Conservation (phyloP, 92 coral and sea anemone genomes). For the Porites lobata region DNA sequence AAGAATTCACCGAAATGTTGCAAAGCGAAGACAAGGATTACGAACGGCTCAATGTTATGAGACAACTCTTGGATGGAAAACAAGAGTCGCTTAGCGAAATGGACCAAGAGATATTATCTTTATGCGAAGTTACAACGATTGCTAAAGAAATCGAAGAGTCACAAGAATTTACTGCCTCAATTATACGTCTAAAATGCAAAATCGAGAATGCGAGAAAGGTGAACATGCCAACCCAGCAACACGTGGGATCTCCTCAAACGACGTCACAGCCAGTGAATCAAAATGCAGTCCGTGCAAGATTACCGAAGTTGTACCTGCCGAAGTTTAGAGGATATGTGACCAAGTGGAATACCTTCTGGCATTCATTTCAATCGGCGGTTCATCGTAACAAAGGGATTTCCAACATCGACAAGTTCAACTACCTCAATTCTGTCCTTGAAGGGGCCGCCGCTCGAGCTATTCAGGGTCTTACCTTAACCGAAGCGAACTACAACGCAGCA, state of each 20-base stretch:
- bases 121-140: background rate
- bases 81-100: background rate
- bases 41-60: conserved; percentile 3
- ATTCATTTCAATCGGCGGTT: conserved; percentile 41
- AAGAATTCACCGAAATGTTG: conserved; percentile 18
- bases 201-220: background rate
- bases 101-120: conserved; percentile 44
- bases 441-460: conserved; percentile 56
- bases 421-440: conserved; percentile 46
- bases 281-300: conserved; percentile 25
- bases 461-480: conserved; percentile 48
- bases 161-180: conserved; percentile 26
- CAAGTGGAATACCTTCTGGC: conserved; percentile 40
- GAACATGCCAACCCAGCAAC: background rate
- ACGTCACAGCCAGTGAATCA: background rate
- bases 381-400: conserved; percentile 25
- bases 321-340: conserved; percentile 2
- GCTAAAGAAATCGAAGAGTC: conserved; percentile 52
- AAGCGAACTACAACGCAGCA: conserved; percentile 52
- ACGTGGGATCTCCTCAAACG: background rate
- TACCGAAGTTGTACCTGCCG: conserved; percentile 54
- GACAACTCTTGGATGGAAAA: conserved; percentile 12
- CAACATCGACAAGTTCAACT: conserved; percentile 51
- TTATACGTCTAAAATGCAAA: conserved; percentile 18
- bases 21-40: conserved; percentile 1